Evolutionary conservation across 2,888 invertebrate genomes (phyloP), one percentile per base, ranked within the genome.

Genomic region (Ophion costatus): DNA sequence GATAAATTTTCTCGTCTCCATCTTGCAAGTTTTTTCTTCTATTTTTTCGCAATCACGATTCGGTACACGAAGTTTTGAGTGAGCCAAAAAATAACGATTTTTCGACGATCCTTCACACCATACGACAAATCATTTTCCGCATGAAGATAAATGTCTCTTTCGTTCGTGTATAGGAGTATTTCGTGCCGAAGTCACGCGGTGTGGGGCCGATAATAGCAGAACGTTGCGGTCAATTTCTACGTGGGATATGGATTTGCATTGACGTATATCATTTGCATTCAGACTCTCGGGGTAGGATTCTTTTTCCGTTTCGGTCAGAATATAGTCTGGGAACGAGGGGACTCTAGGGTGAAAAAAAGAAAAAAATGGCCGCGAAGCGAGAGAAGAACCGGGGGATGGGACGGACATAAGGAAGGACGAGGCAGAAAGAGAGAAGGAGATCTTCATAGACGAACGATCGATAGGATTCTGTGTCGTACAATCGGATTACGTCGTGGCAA

Each of bases 401-500:
- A 11, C 11, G 66, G 45, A 64, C 75, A 24, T 51, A 70, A 33
- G 57, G 45, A 29, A 38, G 38, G 38, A 38, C 5, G 38, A 38
- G 38, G 38, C 38, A 38, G 38, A 38, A 20, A 10, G 57, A 17
- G 56, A 56, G 71, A 56, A 79, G 45, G 74, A 56, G 45, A 79
- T 70, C 38, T 75, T 56, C 76, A 33, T 57, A 20, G 61, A n/a
- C 17, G 59, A 76, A 61, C 69, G 74, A 83, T 85, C 80, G 82
- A 71, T 38, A 59, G 73, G 75, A 84, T 82, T 61, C 74, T 71
- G 73, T 80, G 82, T 85, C 80, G 80, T 83, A 85, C 85, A 82
- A 85, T 85, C 82, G 80, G 82, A 85, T 85, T 85, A 85, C 78
- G 70, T 75, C 82, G 82, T 85, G 45, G 45, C 63, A 24, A 24